A percentile compares a stretch with the other conserved stretches of the same genome.
phyloP scores from a whole-genome alignment of 2,797 vertebrate species.

The Acanthurus lineatus region DNA sequence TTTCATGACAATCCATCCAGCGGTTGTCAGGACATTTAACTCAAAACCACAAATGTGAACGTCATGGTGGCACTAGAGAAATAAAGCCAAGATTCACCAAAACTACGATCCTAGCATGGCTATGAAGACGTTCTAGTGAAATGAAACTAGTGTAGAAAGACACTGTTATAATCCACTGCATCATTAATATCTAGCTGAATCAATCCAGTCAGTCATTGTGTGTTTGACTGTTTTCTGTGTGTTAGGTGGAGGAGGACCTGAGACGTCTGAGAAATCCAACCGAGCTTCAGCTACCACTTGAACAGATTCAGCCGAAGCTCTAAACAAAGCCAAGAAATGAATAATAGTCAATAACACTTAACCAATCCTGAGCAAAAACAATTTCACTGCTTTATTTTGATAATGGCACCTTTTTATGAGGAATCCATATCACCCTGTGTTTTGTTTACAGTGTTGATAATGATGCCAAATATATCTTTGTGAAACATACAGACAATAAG shows the following conservation, averaged over 20 bases:
- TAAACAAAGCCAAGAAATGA: conserved; percentile 65
- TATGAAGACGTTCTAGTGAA: too few relatives aligned
- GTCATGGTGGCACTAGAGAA: too few relatives aligned
- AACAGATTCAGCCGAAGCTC: conserved; percentile 85
- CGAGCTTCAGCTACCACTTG: conserved; percentile 84
- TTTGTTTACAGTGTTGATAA: conserved; percentile 63
- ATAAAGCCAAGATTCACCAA: too few relatives aligned
- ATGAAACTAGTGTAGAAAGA: too few relatives aligned
- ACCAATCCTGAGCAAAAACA: conserved; percentile 31
- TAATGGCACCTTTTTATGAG: conserved; percentile 67
- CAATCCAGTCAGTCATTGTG: too few relatives aligned
- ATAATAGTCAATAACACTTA: not conserved
- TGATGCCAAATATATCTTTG: conserved; percentile 41
- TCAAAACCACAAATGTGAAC: too few relatives aligned
- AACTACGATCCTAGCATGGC: too few relatives aligned
- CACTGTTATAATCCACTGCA: too few relatives aligned
- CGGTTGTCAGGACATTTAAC: too few relatives aligned
- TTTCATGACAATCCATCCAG: too few relatives aligned
- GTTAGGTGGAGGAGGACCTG: conserved; percentile 90
- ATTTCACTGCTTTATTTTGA: conserved; percentile 63
- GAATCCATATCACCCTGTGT: conserved; percentile 48
- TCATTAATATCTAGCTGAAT: too few relatives aligned
- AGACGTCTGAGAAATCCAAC: conserved; percentile 86
- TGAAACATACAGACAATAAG: conserved; percentile 26
- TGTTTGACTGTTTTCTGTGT: not conserved